Evolutionary conservation across 2,113 vertebrate species (phyloP).

Genomic region (Poeciliopsis occidentalis): DNA sequence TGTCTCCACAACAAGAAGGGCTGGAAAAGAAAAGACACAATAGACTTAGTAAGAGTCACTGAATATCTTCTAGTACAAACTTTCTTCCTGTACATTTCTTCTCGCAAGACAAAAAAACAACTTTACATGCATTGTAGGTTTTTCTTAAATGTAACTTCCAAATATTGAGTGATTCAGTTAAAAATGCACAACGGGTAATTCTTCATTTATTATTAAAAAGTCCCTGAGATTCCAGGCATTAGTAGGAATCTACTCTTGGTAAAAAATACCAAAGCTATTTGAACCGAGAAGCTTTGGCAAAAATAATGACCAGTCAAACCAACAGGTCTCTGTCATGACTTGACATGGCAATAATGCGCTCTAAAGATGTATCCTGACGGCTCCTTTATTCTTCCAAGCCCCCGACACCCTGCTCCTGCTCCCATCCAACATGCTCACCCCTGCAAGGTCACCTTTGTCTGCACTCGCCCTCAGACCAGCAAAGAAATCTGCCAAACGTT

Average conservation of each 20-base stretch:
- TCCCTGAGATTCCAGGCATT: not conserved
- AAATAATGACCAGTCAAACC: conserved; percentile 11
- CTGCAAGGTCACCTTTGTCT: conserved; percentile 79
- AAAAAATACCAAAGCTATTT: not conserved
- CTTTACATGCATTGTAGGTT: not conserved
- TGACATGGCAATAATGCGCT: conserved; percentile 52
- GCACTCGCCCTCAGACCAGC: conserved; percentile 64
- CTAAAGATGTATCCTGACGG: conserved; percentile 47
- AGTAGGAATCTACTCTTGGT: not conserved
- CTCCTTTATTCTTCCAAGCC: conserved; percentile 43
- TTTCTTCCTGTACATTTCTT: not conserved
- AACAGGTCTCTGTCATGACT: conserved; percentile 37
- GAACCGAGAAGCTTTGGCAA: not conserved
- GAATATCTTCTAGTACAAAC: not conserved
- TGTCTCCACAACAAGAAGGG: conserved; percentile 83
- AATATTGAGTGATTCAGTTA: not conserved
- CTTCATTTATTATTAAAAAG: not conserved
- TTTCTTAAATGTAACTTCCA: no score
- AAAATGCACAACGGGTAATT: not conserved
- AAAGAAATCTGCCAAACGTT: conserved; percentile 80
- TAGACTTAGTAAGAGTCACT: conserved; percentile 15
- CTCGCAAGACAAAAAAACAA: not conserved
- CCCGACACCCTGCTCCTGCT: conserved; percentile 3
- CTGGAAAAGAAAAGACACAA: conserved; percentile 62
- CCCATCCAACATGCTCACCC: conserved; percentile 59